Evolutionary conservation across 2,888 invertebrate species (phyloP).

Genomic region (Coelinius sp.): DNA sequence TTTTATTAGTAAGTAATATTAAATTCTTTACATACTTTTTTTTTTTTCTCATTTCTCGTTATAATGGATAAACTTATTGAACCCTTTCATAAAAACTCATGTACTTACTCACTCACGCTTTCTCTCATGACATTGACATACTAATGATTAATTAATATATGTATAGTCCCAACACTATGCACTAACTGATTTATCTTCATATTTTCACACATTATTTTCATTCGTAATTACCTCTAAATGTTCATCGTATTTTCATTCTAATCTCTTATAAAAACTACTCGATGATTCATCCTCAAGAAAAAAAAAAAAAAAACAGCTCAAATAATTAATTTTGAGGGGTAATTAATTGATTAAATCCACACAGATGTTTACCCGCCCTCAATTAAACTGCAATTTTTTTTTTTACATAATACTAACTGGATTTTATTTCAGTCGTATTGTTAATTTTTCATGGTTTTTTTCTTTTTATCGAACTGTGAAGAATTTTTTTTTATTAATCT

Average conservation of each 20-base stretch:
- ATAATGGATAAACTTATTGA: constrained; percentile 65
- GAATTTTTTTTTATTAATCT: constrained; percentile 3
- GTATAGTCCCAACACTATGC: constrained; percentile 48
- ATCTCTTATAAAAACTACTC: constrained; percentile 36
- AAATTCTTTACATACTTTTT: constrained; percentile 65
- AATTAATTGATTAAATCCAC: not conserved
- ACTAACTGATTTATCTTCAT: constrained; percentile 54
- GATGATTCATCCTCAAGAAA: not conserved
- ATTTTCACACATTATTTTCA: constrained; percentile 29
- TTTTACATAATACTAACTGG: not conserved
- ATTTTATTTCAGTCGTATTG: not conserved
- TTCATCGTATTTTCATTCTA: constrained; percentile 25
- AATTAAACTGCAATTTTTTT: constrained; percentile 1
- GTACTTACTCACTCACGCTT: constrained; percentile 60
- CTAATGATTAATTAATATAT: constrained; percentile 46
- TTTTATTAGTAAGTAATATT: constrained; percentile 66
- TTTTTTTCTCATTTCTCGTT: constrained; percentile 54
- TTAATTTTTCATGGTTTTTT: constrained; percentile 7
- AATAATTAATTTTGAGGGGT: not conserved
- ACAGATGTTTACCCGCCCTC: not conserved
- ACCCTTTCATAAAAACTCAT: constrained; percentile 52
- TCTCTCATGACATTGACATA: constrained; percentile 56
- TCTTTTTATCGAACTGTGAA: constrained; percentile 19
- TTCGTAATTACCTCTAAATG: constrained; percentile 30
- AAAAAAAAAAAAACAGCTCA: not conserved